Conservation (phyloP, 2,797 vertebrate genomes). For the Myotis myotis region DNA sequence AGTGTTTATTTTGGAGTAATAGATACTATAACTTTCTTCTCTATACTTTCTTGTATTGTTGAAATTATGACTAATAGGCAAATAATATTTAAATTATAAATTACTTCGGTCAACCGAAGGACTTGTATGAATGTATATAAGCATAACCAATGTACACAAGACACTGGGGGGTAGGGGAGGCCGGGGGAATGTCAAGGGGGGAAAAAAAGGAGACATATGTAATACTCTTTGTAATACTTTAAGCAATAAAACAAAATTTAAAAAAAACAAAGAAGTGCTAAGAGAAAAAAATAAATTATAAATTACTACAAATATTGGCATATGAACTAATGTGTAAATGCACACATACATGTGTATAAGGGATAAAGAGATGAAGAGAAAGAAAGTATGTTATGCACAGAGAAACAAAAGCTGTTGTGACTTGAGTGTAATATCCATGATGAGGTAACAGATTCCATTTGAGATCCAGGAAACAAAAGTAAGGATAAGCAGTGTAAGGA, state of each 20-base stretch:
- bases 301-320: neutral
- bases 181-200: no score
- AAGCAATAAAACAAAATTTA: no score
- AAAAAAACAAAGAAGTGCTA: no score
- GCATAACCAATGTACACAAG: no score
- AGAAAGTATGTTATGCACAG: neutral
- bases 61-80: neutral
- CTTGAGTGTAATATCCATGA: neutral
- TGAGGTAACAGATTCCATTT: constrained; percentile 41
- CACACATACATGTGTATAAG: neutral
- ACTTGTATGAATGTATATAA: no score
- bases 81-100: constrained; percentile 11
- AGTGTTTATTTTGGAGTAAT: neutral
- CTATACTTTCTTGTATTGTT: neutral
- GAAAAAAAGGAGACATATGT: no score
- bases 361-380: neutral
- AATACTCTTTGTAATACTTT: no score
- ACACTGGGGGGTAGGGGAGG: no score
- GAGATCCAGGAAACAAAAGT: constrained; percentile 12
- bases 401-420: neutral
- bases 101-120: neutral
- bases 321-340: neutral
- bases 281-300: neutral
- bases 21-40: neutral
- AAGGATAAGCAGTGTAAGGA: neutral